These are phyloP conservation scores for Drosophila hydei DNA, from an alignment of 1,140 invertebrate genomes.

Conservation along the genomic window DNA sequence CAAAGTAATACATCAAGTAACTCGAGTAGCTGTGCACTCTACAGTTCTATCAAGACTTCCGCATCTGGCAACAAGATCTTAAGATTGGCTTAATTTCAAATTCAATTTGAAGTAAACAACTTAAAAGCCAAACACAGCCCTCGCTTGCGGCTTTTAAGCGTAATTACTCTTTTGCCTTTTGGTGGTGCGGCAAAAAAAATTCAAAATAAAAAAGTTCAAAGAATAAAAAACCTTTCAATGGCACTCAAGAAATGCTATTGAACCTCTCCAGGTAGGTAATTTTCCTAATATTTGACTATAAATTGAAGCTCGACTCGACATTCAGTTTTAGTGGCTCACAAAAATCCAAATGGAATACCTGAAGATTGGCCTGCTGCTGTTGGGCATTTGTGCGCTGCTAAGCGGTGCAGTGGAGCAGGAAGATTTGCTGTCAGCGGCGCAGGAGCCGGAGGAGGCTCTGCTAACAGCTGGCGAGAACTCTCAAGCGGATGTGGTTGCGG, in stretches of 20 bases:
- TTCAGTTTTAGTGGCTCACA: constrained; percentile 34
- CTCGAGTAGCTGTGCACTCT: background rate
- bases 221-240: constrained; percentile 55
- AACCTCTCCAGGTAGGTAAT: constrained; percentile 42
- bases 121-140: constrained; percentile 3
- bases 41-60: constrained; percentile 32
- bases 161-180: constrained; percentile 53
- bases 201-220: constrained; percentile 7
- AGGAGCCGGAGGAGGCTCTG: background rate
- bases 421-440: background rate
- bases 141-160: background rate
- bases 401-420: constrained; percentile 4
- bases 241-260: constrained; percentile 58
- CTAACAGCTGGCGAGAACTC: background rate
- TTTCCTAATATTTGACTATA: constrained; percentile 55
- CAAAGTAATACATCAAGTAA: too few relatives aligned
- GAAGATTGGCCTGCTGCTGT: constrained; percentile 30
- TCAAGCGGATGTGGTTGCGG: background rate
- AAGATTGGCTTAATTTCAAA: constrained; percentile 12
- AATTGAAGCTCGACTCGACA: constrained; percentile 46
- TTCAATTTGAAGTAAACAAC: constrained; percentile 38
- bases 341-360: constrained; percentile 49
- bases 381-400: constrained; percentile 27
- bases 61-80: constrained; percentile 15
- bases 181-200: constrained; percentile 42